Conservation (phyloP, 2,888 invertebrate species). For the Lasius fuliginosus region DNA sequence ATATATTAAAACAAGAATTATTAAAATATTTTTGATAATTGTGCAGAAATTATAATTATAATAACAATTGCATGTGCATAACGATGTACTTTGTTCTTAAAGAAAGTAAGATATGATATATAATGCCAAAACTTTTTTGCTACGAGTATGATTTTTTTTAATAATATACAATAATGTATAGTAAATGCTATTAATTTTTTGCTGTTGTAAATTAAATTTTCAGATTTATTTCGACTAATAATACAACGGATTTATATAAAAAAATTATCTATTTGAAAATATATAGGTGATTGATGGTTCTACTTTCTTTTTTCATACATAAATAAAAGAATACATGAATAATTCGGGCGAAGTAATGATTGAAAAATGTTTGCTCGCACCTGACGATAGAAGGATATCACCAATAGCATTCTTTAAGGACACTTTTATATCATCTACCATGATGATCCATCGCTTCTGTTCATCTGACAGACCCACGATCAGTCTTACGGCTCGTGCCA, state of each 20-base stretch:
- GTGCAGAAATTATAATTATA: background rate
- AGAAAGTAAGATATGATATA: no score
- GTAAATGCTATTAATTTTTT: no score
- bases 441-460: conserved; percentile 91
- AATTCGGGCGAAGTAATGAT: background rate
- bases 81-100: no score
- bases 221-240: background rate
- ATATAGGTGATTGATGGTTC: background rate
- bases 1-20: background rate
- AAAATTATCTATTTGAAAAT: background rate
- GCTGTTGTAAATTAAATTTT: background rate
- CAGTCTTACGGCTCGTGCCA: conserved; percentile 92
- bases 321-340: background rate
- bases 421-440: conserved; percentile 88
- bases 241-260: background rate
- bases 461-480: conserved; percentile 91
- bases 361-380: conserved; percentile 78
- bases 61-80: no score
- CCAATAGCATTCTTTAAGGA: conserved; percentile 88
- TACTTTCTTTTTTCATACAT: background rate
- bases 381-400: conserved; percentile 90
- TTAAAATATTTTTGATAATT: background rate
- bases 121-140: no score
- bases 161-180: background rate
- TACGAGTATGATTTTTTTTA: background rate